Base-by-base conservation (phyloP, 2,888 invertebrate genomes). In the Chrysomela aeneicollis region DNA sequence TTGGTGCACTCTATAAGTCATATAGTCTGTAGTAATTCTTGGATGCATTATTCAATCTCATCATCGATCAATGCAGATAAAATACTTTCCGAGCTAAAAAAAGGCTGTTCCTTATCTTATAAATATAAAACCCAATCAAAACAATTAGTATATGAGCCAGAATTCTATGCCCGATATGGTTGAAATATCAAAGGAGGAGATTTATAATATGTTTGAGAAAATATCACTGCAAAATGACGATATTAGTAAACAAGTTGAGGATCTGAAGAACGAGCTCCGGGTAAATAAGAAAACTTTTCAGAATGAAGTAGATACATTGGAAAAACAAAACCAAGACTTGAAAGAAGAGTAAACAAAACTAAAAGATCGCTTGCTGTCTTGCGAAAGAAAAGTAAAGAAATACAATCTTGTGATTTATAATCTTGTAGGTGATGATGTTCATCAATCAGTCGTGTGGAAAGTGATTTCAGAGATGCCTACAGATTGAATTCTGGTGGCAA, bases 401-500 rank as follows among this genome's bases (percentile, higher is more conserved):
- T 52, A 52, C 26, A 52, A 52, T 32, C 26, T 52, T n/a, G 22
- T 52, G 0, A 42, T 42, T 1, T n/a, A 54, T 9, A 42, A 54
- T 54, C 22, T 21, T 21, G 54, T 19, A 21, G 54, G 54, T 42
- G 37, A 54, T 1, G 21, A 54, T 12, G 35, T 54, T 3, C 22
- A 54, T n/a, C 18, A 54, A 18, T 10, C 49, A 12, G 49, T 19
- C 37, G 30, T 54, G 19, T 1, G 12, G 53, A 18, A 17, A 53
- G 32, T 22, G 32, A 53, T 19, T 15, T 53, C n/a, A 15, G 53
- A 18, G 37, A 54, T 53, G 30, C 35, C 6, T 53, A 26, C 18
- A 30, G 53, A 53, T 35, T 53, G 18, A 53, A 53, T 17, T 54
- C 54, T 37, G 54, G 54, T 10, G 37, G 35, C 10, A 54, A 35